A percentile compares a stretch with the other conserved stretches of the same genome.
These are phyloP conservation scores for Platycercus adscitus DNA, from an alignment of 2,113 vertebrate genomes.

Conservation along the genomic window DNA sequence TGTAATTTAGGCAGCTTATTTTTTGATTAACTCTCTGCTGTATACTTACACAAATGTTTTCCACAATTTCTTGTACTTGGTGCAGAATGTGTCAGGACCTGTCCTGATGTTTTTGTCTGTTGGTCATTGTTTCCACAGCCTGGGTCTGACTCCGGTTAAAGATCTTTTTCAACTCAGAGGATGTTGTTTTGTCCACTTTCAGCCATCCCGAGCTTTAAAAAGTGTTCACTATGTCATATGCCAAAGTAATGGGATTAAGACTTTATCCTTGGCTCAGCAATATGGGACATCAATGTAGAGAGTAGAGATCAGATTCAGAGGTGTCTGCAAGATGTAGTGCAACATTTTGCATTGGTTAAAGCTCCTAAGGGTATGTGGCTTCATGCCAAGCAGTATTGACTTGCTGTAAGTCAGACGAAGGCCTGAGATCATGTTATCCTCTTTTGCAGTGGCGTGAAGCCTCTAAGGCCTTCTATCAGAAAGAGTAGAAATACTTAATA, in stretches of 20 bases:
- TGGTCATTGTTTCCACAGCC: neutral
- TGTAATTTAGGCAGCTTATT: neutral
- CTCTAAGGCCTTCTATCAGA: neutral
- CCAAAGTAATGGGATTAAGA: neutral
- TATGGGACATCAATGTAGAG: neutral
- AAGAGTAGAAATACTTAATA: neutral
- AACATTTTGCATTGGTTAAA: neutral
- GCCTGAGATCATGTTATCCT: neutral
- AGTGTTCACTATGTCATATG: fast-evolving
- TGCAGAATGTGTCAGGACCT: neutral
- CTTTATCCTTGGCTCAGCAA: neutral
- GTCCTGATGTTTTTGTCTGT: neutral
- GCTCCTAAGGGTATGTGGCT: neutral
- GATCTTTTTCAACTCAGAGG: neutral
- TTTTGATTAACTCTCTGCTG: neutral
- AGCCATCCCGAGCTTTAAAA: neutral
- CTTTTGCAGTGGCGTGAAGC: neutral
- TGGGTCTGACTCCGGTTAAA: neutral
- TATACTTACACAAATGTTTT: neutral
- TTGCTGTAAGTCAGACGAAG: neutral
- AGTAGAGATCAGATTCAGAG: neutral
- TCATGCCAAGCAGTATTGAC: neutral
- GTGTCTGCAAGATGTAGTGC: neutral
- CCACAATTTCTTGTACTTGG: neutral
- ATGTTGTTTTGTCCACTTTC: neutral